Evolutionary conservation across 1,140 invertebrate species (phyloP), one percentile per base, ranked within the genome.

Genomic region (Camponotus pennsylvanicus): DNA sequence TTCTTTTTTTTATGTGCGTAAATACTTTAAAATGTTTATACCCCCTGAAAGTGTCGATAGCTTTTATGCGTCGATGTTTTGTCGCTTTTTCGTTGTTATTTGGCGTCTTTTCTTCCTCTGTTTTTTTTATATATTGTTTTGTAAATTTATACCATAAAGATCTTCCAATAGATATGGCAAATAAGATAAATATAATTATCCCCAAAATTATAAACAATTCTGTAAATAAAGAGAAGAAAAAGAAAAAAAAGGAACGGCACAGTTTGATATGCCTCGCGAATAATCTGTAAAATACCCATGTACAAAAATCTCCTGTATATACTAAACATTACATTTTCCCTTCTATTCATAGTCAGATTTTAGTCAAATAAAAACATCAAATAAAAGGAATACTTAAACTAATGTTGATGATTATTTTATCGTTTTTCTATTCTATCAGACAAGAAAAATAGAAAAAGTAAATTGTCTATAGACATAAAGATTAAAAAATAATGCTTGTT

Each of bases 11-110:
- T 27, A 45, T 45, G 42, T 9, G 13, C 45, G 3, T 3, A 15
- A 52, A 15, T 52, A 52, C 4, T 52, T 52, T 52, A 52, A 52
- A 70, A 84, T 45, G 91, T 86, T 49, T 34, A 93, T 95, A 97
- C 97, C 97, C 97, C 94, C 98, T 96, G 91, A 98, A 98, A 7
- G 97, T 97, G 91, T 98, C 98, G 57, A 98, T 95, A 18, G 97
- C 97, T 84, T 96, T 96, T 55, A 98, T 92, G 64, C 97, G 94
- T 91, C 96, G 94, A 91, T 95, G 95, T 82, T 96, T 96, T 76
- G 94, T 93, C 3, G 94, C 90, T 61, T 88, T 93, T 90, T 93
- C 95, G 91, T 91, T 52, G 49, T 8, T 83, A 52, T 66, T 76
- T 11, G 70, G 9, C 15, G 13, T 52, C 18, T 18, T 3, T 18